Evolutionary conservation across 2,797 vertebrate genomes (phyloP).

Genomic region (Peromyscus melanophrys): DNA sequence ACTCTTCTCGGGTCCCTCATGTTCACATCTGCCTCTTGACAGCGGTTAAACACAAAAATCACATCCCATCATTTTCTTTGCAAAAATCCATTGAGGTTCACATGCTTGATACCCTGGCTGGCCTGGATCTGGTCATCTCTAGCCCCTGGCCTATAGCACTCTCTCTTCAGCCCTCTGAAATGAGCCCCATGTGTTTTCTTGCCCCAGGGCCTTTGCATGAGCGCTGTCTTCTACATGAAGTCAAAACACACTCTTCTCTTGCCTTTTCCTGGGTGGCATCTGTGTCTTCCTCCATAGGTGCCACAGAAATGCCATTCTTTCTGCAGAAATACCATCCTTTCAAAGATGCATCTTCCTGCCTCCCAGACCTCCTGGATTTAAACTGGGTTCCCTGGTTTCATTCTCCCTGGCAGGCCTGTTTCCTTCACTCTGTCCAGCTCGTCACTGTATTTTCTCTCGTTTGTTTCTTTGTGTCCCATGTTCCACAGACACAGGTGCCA

Average conservation of each 20-base stretch:
- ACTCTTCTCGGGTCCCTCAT: background rate
- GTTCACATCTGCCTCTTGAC: background rate
- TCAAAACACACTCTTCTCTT: background rate
- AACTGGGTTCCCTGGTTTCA: background rate
- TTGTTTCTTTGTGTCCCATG: background rate
- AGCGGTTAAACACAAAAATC: background rate
- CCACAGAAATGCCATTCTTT: background rate
- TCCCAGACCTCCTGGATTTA: background rate
- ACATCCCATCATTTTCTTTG: background rate
- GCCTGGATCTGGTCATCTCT: background rate
- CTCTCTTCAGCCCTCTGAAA: background rate
- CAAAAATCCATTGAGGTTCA: background rate
- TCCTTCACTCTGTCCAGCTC: background rate
- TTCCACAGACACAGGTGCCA: background rate
- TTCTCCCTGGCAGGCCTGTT: background rate
- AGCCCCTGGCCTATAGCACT: background rate
- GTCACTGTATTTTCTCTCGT: background rate
- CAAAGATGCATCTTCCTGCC: background rate
- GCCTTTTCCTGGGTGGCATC: background rate
- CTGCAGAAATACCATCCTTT: too few relatives aligned
- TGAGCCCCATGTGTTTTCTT: background rate
- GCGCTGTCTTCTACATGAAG: background rate
- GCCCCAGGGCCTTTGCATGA: constrained; percentile 37
- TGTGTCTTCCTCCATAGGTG: background rate
- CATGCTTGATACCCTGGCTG: background rate